Evolutionary conservation across 2,797 vertebrate genomes (phyloP).

Genomic region (Squalus acanthias): DNA sequence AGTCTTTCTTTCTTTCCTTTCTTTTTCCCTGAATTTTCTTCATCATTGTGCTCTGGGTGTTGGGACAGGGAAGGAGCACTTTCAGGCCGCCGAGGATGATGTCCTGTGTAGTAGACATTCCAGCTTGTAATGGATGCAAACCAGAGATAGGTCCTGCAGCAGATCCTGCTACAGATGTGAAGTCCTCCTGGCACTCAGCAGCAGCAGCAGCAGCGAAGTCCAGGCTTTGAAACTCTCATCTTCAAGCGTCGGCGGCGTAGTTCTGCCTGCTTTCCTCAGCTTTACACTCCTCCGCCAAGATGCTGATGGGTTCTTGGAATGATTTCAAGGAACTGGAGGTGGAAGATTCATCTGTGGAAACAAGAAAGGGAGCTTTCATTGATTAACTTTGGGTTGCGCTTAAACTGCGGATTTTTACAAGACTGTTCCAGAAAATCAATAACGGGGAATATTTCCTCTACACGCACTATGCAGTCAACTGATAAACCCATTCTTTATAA

Average conservation of each 20-base stretch:
- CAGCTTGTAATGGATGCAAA: background rate
- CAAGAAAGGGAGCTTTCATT: background rate
- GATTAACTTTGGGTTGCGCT: background rate
- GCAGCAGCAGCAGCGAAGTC: background rate
- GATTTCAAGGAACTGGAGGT: background rate
- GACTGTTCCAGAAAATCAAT: background rate
- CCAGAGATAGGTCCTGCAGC: background rate
- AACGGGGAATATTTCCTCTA: background rate
- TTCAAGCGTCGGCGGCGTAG: background rate
- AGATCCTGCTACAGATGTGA: background rate
- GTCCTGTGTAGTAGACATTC: background rate
- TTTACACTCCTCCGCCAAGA: background rate
- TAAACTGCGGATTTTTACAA: background rate
- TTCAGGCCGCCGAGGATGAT: background rate
- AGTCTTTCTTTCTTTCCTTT: too few species aligned
- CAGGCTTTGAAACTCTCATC: background rate
- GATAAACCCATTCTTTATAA: background rate
- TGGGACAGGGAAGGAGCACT: background rate
- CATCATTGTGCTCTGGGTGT: background rate
- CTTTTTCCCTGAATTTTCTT: background rate
- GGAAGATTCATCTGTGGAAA: background rate
- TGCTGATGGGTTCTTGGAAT: background rate
- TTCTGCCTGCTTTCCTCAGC: background rate
- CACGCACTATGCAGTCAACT: background rate
- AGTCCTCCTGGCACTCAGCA: background rate